These are phyloP conservation scores for Stylophora pistillata DNA, from an alignment of 64 coral and sea anemone species.

Conservation along the genomic window DNA sequence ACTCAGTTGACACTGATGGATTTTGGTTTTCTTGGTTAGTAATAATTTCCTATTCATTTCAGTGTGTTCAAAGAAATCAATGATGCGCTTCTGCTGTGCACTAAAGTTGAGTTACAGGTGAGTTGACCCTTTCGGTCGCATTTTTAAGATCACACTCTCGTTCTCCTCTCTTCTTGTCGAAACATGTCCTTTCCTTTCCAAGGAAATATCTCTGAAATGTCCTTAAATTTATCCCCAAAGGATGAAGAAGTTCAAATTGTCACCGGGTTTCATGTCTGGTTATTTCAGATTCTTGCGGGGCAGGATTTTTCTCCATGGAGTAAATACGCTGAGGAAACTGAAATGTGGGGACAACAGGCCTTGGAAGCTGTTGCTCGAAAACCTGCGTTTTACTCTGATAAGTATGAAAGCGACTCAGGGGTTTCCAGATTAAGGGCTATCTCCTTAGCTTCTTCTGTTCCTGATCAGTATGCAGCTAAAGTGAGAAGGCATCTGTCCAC, in stretches of 20 bases:
- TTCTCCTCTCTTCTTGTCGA: too few relatives aligned
- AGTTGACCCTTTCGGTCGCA: not conserved
- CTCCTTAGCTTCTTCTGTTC: constrained; percentile 33
- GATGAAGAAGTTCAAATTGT: too few relatives aligned
- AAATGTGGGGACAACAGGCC: constrained; percentile 79
- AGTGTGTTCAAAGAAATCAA: constrained; percentile 58
- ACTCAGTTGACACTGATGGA: not conserved
- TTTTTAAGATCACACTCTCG: too few relatives aligned
- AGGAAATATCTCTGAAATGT: too few relatives aligned
- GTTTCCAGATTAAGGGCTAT: constrained; percentile 40
- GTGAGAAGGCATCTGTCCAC: constrained; percentile 36
- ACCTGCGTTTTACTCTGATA: constrained; percentile 24
- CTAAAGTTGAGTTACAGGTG: constrained; percentile 31
- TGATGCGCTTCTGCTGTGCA: constrained; percentile 31
- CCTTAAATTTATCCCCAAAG: too few relatives aligned
- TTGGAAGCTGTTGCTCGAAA: constrained; percentile 56
- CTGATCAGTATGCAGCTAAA: constrained; percentile 21
- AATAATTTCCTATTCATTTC: not conserved
- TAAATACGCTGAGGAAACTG: constrained; percentile 92
- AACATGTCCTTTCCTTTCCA: not conserved
- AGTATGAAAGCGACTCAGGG: constrained; percentile 19
- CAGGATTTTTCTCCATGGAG: constrained; percentile 94
- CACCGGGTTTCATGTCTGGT: too few relatives aligned
- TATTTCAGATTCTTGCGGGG: constrained; percentile 42
- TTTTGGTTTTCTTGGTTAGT: constrained; percentile 18